A percentile compares a stretch with the other conserved stretches of the same genome.
phyloP scores from a whole-genome alignment of 2,113 vertebrate species.

The Isichthys henryi region DNA sequence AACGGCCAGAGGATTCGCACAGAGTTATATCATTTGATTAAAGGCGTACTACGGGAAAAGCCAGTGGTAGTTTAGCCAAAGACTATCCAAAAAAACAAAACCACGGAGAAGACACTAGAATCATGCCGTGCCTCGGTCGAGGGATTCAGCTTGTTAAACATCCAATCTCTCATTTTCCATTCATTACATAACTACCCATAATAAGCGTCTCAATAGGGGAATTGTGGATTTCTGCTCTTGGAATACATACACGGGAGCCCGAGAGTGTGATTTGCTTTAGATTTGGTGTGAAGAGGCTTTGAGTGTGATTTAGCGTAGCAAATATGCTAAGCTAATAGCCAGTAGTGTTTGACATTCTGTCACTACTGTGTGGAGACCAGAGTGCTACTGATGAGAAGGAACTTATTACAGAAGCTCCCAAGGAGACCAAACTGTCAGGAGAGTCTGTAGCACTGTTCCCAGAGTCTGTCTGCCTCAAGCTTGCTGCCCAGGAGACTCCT shows the following conservation, averaged over 20 bases:
- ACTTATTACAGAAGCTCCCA: neutral
- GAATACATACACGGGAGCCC: neutral
- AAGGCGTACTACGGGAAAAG: slow-evolving; percentile 15
- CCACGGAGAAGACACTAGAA: neutral
- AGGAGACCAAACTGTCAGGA: neutral
- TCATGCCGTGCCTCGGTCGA: neutral
- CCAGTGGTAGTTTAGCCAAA: slow-evolving; percentile 20
- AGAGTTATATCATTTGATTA: slow-evolving; percentile 25
- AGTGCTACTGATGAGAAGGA: neutral
- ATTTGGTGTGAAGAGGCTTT: neutral
- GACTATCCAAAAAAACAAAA: slow-evolving; percentile 20
- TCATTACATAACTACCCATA: neutral
- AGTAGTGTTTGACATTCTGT: neutral
- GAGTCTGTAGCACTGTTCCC: neutral
- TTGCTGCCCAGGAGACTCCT: neutral
- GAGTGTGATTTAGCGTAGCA: neutral
- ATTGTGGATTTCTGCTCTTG: neutral
- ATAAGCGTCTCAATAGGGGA: slow-evolving; percentile 15
- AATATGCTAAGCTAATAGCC: neutral
- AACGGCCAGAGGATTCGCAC: slow-evolving; percentile 20
- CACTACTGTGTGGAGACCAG: neutral
- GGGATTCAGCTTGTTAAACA: neutral
- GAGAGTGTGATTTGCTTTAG: neutral
- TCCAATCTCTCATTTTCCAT: neutral
- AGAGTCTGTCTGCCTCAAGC: neutral